Conservation (phyloP, 2,888 invertebrate species). For the Thumatha senex region DNA sequence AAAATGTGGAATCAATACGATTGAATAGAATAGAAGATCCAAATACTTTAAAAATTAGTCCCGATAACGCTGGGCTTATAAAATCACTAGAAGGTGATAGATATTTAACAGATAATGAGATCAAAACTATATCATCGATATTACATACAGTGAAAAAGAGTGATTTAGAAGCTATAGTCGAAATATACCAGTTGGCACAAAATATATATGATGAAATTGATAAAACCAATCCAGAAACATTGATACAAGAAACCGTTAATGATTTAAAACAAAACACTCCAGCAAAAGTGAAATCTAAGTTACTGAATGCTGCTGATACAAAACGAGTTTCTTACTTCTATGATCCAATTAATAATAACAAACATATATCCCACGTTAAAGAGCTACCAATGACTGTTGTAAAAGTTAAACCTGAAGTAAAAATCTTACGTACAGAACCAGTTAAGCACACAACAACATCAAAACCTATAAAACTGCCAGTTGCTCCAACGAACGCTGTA, state of each 20-base stretch:
- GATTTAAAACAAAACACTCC: slow-evolving; percentile 34
- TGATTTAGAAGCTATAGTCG: slow-evolving; percentile 70
- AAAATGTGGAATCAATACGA: background rate
- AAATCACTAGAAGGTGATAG: slow-evolving; percentile 41
- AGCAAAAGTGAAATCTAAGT: background rate
- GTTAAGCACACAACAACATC: background rate
- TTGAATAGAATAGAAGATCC: background rate
- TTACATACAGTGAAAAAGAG: slow-evolving; percentile 67
- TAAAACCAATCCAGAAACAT: slow-evolving; percentile 34
- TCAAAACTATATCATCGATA: slow-evolving; percentile 58
- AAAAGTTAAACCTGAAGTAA: background rate
- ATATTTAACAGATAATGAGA: slow-evolving; percentile 64
- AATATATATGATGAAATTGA: slow-evolving; percentile 71
- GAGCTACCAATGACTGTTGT: background rate
- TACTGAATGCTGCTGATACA: background rate
- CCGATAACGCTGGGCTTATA: background rate
- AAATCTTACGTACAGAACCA: background rate
- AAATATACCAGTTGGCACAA: slow-evolving; percentile 72
- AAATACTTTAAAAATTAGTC: background rate
- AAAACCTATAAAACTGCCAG: background rate
- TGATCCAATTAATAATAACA: slow-evolving; percentile 5
- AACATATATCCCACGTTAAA: background rate
- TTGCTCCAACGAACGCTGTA: slow-evolving; percentile 9
- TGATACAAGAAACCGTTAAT: slow-evolving; percentile 48
- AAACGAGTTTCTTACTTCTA: slow-evolving; percentile 22